Evolutionary conservation across 2,113 vertebrate genomes (phyloP).

Genomic region (Recurvirostra avosetta): DNA sequence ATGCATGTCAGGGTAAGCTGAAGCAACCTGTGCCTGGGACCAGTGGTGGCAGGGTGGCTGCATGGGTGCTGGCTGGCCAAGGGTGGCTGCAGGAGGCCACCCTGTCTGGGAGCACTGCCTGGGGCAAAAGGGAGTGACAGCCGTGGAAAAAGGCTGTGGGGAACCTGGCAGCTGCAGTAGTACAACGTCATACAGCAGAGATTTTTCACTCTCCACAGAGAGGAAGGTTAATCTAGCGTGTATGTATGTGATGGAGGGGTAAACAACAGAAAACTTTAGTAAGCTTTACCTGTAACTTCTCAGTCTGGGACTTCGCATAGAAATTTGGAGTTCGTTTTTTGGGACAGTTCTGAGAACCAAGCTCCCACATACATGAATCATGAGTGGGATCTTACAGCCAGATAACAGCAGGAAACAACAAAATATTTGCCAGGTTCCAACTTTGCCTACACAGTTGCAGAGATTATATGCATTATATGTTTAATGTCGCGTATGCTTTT

Average conservation of each 20-base stretch:
- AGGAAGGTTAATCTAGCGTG: neutral
- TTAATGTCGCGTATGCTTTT: neutral
- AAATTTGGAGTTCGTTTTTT: neutral
- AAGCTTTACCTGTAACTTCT: neutral
- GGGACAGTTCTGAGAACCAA: neutral
- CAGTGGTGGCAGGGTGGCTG: rapidly evolving
- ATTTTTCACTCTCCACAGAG: neutral
- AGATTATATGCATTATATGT: neutral
- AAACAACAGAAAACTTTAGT: neutral
- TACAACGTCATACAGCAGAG: neutral
- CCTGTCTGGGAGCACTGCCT: neutral
- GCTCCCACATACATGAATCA: neutral
- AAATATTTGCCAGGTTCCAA: neutral
- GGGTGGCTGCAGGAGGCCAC: neutral
- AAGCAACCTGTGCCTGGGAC: rapidly evolving
- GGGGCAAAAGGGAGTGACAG: neutral
- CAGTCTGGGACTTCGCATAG: neutral
- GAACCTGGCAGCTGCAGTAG: neutral
- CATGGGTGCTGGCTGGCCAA: neutral
- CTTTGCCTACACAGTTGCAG: neutral
- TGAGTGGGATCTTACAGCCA: neutral
- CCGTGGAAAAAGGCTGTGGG: neutral
- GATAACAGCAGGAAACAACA: neutral
- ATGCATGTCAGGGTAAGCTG: neutral
- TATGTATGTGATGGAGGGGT: rapidly evolving